Base-by-base conservation (phyloP, 2,797 vertebrate genomes). In the Cygnus olor region DNA sequence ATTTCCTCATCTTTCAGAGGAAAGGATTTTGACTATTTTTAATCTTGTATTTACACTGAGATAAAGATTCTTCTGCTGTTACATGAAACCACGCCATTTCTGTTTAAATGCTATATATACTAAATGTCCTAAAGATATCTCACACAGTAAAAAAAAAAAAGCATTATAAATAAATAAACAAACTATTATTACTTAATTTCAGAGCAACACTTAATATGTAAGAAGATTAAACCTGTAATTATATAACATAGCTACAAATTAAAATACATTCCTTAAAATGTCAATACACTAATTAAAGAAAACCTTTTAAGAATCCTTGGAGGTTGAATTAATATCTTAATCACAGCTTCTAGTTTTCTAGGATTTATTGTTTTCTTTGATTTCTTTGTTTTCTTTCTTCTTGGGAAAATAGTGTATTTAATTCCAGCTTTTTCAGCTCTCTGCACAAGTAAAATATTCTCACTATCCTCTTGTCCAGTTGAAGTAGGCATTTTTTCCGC, bases 271-370 rank as follows among this genome's bases (percentile, higher is more conserved):
- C 20, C 60, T 93, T 88, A n/a, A 58, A 95, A 92, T 69, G 56
- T 13, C 54, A 95, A 89, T 66, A 69, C 6, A 70, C 22, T 80
- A 53, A 70, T 85, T 86, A 42, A 94, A 91, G 16, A 83, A 80
- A 80, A 98, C 95, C 95, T 98, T 97, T 85, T 19, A 54, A 98
- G 84, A 74, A 61, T 68, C n/a, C 53, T 94, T 44, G 95, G 77
- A 36, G 74, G 73, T 87, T 97, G 93, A 72, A 68, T 80, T 85
- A 98, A 92, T 92, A 94, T 96, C 20, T 95, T 63, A 82, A 73
- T 93, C 73, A 98, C 45, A 22, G 16, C 18, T 54, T 90, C 45
- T 81, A 96, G 42, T 92, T 96, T 97, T 56, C 60, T 60, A 57
- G 63, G 11, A 14, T 61, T 95, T 57, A 84, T 49, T 54, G 5